Evolutionary conservation across 2,113 vertebrate genomes (phyloP), one percentile per base, ranked within the genome.

Genomic region (Emydura subglobosa): DNA sequence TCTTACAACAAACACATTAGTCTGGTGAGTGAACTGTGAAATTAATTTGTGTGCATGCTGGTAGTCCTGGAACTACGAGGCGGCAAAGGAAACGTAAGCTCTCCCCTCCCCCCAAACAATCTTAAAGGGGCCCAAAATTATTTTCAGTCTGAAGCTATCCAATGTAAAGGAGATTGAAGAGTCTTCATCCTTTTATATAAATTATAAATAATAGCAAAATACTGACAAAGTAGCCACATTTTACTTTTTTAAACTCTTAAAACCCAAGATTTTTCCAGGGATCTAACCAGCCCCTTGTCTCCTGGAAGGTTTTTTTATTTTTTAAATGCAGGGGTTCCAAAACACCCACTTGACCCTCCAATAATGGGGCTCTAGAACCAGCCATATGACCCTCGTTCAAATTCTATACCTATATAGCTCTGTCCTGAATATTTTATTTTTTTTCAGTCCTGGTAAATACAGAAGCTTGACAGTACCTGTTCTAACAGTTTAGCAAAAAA

Each of bases 1-100:
- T 99, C 99, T 49, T 99, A 99, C 91, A 99, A 99, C 97, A 99
- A 99, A 87, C 99, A 99, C 76, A 95, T 99, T 96, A 99, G 98
- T 97, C 97, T 99, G 98, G 99, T 99, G 96, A 99, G 99, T 98
- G 76, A 81, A 79, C 89, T 93, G 22, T 84, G 5, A 85, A 87
- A 68, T 44, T 81, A 3, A 22, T 93, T 47, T 44, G 49, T 85
- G 25, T 79, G 83, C 11, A 44, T 91, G 3, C 44, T 83, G 50
- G 3, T 29, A 76, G 82, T 87, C 12, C 49, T 76, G 54, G 49
- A 21, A 8, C 93, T 90, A 4, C 13, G 19, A 25, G 55, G 59
- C 42, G 27, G 65, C 65, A 72, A 72, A 21, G 19, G 65, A 17
- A 72, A 72, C 8, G 14, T 17, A 53, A 3, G 51, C 51, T 50